Conservation (phyloP, 2,888 invertebrate species). For the Tachina grossa region DNA sequence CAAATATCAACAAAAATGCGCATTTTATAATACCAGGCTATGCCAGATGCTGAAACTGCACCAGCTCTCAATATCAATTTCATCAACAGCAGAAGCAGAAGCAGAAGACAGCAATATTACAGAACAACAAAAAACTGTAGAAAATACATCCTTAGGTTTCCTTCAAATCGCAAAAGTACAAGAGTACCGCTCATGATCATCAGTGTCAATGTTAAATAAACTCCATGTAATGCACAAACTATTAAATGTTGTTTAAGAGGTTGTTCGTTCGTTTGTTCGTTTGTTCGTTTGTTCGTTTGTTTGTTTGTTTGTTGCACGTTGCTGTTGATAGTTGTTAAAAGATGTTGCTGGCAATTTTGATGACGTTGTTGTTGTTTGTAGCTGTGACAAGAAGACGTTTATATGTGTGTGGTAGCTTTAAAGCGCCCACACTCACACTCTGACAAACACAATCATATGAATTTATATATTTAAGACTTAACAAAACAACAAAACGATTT, state of each 20-base stretch:
- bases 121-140: conserved; percentile 4
- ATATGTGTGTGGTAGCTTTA: conserved; percentile 56
- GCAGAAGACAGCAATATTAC: conserved; percentile 52
- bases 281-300: too few relatives aligned
- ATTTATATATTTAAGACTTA: conserved; percentile 51
- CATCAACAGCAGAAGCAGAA: conserved; percentile 33
- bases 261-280: conserved; percentile 61
- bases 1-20: neutral
- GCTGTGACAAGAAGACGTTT: conserved; percentile 23
- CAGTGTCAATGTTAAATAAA: conserved; percentile 72
- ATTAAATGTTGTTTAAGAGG: conserved; percentile 67
- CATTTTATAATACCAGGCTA: neutral
- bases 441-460: conserved; percentile 17
- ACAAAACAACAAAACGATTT: conserved; percentile 54
- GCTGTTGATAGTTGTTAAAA: conserved; percentile 49
- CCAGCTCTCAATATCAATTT: conserved; percentile 38
- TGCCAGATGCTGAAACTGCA: conserved; percentile 57
- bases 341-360: conserved; percentile 59
- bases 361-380: conserved; percentile 39
- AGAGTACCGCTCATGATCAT: conserved; percentile 71
- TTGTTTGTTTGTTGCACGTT: conserved; percentile 45
- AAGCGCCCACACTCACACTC: conserved; percentile 49
- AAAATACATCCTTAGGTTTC: conserved; percentile 42
- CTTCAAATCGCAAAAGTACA: conserved; percentile 57
- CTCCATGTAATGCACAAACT: conserved; percentile 68